phyloP scores from a whole-genome alignment of 2,888 invertebrate genomes.

The Sabellastarte sp. region DNA sequence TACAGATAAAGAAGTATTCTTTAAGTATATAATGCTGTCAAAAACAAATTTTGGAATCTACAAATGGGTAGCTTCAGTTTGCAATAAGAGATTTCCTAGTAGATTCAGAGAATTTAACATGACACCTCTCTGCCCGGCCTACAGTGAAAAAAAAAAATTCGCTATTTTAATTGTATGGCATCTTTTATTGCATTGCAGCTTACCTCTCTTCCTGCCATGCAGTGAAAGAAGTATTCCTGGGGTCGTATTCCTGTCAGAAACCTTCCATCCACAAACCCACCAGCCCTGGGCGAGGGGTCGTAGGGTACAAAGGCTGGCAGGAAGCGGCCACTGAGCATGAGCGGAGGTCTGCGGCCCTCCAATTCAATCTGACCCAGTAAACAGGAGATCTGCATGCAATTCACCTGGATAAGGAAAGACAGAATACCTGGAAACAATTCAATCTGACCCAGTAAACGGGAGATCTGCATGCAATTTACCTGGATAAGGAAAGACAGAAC shows the following conservation, averaged over 20 bases:
- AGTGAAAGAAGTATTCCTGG: slow-evolving; percentile 98
- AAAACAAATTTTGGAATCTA: no score
- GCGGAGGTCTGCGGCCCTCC: slow-evolving; percentile 93
- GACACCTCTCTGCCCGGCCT: no score
- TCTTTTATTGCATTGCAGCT: no score
- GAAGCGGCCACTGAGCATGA: slow-evolving; percentile 86
- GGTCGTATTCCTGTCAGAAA: slow-evolving; percentile 98
- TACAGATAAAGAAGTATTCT: no score
- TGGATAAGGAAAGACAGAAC: no score
- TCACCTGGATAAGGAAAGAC: slow-evolving; percentile 65
- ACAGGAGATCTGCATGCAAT: slow-evolving; percentile 98
- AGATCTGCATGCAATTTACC: slow-evolving; percentile 96
- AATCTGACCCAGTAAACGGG: slow-evolving; percentile 94
- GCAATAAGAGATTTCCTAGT: no score
- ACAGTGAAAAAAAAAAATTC: no score
- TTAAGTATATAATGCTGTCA: no score
- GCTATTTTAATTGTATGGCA: no score
- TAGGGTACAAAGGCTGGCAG: slow-evolving; percentile 89
- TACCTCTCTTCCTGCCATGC: slow-evolving; percentile 98
- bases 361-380: slow-evolving; percentile 96
- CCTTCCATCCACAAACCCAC: slow-evolving; percentile 93
- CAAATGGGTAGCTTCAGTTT: no score
- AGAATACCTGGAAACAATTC: no score
- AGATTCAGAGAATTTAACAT: no score
- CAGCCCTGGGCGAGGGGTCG: slow-evolving; percentile 85